Conservation (phyloP, 2,797 vertebrate species). For the Bovichtus variegatus region DNA sequence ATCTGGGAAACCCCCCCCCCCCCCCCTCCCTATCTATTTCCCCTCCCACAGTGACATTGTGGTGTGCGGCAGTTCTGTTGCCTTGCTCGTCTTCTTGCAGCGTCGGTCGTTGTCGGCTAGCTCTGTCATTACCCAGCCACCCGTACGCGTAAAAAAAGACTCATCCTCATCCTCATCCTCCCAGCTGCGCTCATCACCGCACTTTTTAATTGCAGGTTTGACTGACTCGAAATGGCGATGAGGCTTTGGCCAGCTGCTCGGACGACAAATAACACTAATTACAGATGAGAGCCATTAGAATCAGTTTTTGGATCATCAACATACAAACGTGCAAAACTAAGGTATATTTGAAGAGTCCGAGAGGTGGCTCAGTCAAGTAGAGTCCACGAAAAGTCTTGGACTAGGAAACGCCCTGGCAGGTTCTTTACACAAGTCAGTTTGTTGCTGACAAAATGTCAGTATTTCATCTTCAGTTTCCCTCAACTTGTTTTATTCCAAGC, state of each 20-base stretch:
- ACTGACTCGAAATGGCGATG: conserved; percentile 61
- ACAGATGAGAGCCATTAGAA: conserved; percentile 76
- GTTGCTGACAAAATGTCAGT: conserved; percentile 13
- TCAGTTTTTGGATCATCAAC: conserved; percentile 55
- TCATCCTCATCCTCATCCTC: too few relatives aligned
- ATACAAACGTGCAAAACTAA: conserved; percentile 4
- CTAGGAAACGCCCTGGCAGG: not conserved
- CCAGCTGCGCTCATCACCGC: conserved; percentile 72
- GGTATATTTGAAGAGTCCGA: not conserved
- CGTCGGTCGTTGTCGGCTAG: conserved; percentile 59
- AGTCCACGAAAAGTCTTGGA: not conserved
- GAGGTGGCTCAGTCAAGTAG: not conserved
- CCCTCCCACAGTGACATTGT: conserved; percentile 69
- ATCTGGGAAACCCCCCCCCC: conserved; percentile 47
- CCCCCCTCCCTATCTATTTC: conserved; percentile 70
- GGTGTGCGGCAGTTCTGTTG: conserved; percentile 67
- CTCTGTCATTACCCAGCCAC: conserved; percentile 84
- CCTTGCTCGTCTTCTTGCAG: conserved; percentile 68
- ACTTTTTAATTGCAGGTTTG: conserved; percentile 82
- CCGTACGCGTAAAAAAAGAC: conserved; percentile 62
- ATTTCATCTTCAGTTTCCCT: conserved; percentile 19
- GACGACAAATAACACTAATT: conserved; percentile 77
- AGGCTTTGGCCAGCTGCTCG: conserved; percentile 75
- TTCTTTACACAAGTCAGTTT: conserved; percentile 6
- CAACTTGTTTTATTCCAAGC: conserved; percentile 20